Base-by-base conservation (phyloP, 2,888 invertebrate genomes). In the Periphyllus acericola region DNA sequence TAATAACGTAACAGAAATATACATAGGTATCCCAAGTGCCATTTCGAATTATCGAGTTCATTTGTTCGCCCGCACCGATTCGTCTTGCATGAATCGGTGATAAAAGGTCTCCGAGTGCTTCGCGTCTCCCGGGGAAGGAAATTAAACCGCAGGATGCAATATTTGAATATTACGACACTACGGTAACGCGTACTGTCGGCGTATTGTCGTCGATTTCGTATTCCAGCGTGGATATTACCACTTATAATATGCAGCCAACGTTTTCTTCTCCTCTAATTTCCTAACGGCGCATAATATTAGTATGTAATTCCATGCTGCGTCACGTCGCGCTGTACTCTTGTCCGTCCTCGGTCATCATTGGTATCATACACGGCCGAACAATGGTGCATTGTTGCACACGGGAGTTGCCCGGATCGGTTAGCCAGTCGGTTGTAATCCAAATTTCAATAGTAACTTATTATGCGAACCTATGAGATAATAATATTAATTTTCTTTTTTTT, bases 1-100 rank as follows among this genome's bases (percentile, higher is more conserved):
- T 21, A 60, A 60, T 60, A 60, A 21, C 21, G 60, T 9, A 29
- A 68, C 68, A 6, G 29, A n/a, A 68, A 68, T 68, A 17, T 68
- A 68, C 68, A 29, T 3, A 21, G 29, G 68, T 68, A 6, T 29
- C 46, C 11, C 0, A 19, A 40, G 21, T 29, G 29, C 40, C 66
- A 29, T 40, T 68, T 68, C 29, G 21, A 34, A 81, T 60, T 34
- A 72, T 72, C 34, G 1, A 36, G 17, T 72, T 34, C 34, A 40
- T 81, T 81, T 68, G 40, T 68, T 80, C 60, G 17, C 79, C 14
- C 60, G 60, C 60, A n/a, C n/a, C n/a, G n/a, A 80, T 3, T 80
- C 14, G 25, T 60, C 36, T 60, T 17, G 8, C 79, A 36, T 25
- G n/a, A 81, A n/a, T 68, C 80, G 29, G 36, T 4, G 29, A 68